phyloP scores from a whole-genome alignment of 2,113 vertebrate species.

The Onychorhynchus coronatus region DNA sequence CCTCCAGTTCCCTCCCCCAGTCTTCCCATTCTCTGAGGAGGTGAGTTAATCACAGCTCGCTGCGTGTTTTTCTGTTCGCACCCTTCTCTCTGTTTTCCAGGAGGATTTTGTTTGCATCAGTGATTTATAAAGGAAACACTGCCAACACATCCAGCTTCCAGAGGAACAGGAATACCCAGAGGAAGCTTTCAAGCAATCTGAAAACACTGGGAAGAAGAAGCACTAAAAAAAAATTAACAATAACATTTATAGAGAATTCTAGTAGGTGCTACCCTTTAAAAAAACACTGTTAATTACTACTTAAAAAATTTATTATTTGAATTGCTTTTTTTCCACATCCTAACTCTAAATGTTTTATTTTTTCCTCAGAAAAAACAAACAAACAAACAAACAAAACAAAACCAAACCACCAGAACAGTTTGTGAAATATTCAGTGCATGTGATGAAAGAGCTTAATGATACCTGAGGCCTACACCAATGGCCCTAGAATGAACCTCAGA shows the following conservation, averaged over 20 bases:
- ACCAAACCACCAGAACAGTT: neutral
- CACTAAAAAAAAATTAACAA: neutral
- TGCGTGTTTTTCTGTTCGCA: neutral
- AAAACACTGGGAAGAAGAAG: neutral
- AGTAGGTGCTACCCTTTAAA: neutral
- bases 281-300: neutral
- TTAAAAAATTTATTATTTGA: neutral
- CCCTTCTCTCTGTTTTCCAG: neutral
- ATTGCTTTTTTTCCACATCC: neutral
- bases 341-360: neutral
- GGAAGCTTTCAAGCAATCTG: neutral
- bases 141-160: neutral
- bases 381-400: neutral
- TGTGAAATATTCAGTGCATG: neutral
- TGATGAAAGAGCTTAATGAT: neutral
- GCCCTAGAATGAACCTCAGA: neutral
- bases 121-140: neutral
- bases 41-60: neutral
- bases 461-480: neutral
- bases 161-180: neutral
- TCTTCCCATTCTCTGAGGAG: neutral
- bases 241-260: neutral
- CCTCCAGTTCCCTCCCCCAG: neutral
- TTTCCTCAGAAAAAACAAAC: neutral
- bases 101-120: neutral